Base-by-base conservation (phyloP, 2,888 invertebrate genomes). In the Spisula subtruncata region DNA sequence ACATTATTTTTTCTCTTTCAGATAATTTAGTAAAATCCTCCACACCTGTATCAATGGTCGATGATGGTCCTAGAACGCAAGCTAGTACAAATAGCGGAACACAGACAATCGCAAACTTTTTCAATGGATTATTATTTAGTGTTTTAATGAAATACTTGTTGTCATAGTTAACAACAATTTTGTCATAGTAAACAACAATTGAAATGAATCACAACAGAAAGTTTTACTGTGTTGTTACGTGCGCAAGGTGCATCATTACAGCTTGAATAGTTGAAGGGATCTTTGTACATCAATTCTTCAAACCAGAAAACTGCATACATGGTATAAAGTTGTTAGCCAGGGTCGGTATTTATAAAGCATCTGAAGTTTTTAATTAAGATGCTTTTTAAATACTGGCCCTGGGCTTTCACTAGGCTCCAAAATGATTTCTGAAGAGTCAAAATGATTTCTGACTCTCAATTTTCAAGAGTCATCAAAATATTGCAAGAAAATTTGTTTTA, bases 111-210 rank as follows among this genome's bases (percentile, higher is more conserved):
- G 75, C 32, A 75, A 32, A 75, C 14, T 75, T 18, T 75, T 35
- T 75, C 6, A 18, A 32, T 32, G 35, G 29, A 75, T 18, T 75
- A 32, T 66, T 66, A 66, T 25, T 66, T 25, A 66, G 60, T 66
- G 60, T 66, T 66, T 66, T 66, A 66, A 66, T 66, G 60, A 66
- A 66, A 66, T 66, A 25, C 25, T 4, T 66, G n/a, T 20, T 66
- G 60, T 66, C n/a, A n/a, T 66, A 66, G 60, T 66, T 25, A n/a
- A 25, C 25, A 66, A n/a, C 25, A 66, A 66, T 66, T 66, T 25
- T 10, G 25, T 66, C 25, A n/a, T 66, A 66, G 60, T 66, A 6
- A n/a, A 25, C 25, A 66, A 25, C 25, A 66, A 66, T 66, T 66
- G 20, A n/a, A 66, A n/a, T 66, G 41, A n/a, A 66, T 66, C 16